Base-by-base conservation (phyloP, 2,888 invertebrate species). In the Pristionchus exspectatus region DNA sequence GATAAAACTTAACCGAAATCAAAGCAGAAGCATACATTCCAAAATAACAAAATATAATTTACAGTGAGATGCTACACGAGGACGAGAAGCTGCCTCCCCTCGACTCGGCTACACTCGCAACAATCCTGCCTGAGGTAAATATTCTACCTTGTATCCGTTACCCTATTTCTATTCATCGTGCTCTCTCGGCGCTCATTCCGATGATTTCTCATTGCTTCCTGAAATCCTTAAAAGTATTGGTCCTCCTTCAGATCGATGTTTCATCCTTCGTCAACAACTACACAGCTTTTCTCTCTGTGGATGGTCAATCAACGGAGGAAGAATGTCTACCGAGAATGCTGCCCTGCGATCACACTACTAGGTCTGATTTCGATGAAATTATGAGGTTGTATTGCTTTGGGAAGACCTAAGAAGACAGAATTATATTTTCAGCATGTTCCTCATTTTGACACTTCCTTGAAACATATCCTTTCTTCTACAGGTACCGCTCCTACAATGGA, bases 401-500 rank as follows among this genome's bases (percentile, higher is more conserved):
- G 44, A 24, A 77, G n/a, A n/a, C 5, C 14, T 33, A 38, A 38
- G 5, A 1, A 83, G 16, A 16, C 14, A 14, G 30, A 83, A 21
- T 14, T 7, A 44, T 27, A 50, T 83, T 18, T 24, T 72, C 12
- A n/a, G 18, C 0, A 72, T 27, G 16, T 5, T 56, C 56, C 56
- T 14, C 56, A 2, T 7, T 81, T 83, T 83, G 54, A 56, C 2
- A 27, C 30, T 9, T 27, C 21, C 30, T 56, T 77, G 50, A 77
- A 77, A 77, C 77, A 44, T 21, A 77, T 18, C 44, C 66, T 7
- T 18, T 69, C 30, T 9, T 69, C 69, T 69, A 27, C 86, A 91
- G 93, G 92, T 98, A 97, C 95, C 96, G 98, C 88, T 97, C 97
- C 0, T 97, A 97, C 90, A 97, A 98, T 95, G 98, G 98, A 56